Base-by-base conservation (phyloP, 2,888 invertebrate species). In the Dasysyrphus albostriatus region DNA sequence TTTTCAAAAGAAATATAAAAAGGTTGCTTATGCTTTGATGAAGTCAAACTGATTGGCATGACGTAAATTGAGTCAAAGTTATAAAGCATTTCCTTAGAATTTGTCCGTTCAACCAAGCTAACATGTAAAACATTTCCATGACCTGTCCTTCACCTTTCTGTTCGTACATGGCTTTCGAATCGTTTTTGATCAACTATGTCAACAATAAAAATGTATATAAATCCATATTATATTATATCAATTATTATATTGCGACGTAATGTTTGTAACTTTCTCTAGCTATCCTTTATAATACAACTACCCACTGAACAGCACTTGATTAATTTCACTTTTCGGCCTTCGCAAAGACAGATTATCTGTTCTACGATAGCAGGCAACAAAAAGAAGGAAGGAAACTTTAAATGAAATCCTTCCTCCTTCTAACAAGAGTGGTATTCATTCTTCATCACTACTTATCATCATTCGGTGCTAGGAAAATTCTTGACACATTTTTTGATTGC, bases 401-500 rank as follows among this genome's bases (percentile, higher is more conserved):
- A 63, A 67, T 49, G 34, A 61, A 61, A 42, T 49, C 37, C 34
- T 49, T 67, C 37, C 49, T 49, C 7, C 49, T 37, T 16, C 29
- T 10, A 47, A 47, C 16, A 32, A 10, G 12, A 44, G 32, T 32
- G 8, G 49, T 34, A 9, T 47, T 47, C 47, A 44, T 44, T 65
- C 67, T 14, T 67, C 49, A 49, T 49, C 19, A 34, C 49, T 61
- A 42, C 42, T 61, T 61, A 42, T 61, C 49, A 67, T 34, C 67
- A 67, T 67, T 67, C 24, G 12, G 12, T 49, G 7, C 34, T 37
- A 9, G 8, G 34, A 14, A 24, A 16, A 37, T 34, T 49, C 44
- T 67, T 49, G 67, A 67, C 67, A 67, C 67, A 67, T 67, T 49
- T 67, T 34, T 67, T 67, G 67, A 67, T 67, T 67, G 67, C 67